These are phyloP conservation scores for Geococcyx californianus DNA, from an alignment of 2,113 vertebrate genomes.

Conservation along the genomic window DNA sequence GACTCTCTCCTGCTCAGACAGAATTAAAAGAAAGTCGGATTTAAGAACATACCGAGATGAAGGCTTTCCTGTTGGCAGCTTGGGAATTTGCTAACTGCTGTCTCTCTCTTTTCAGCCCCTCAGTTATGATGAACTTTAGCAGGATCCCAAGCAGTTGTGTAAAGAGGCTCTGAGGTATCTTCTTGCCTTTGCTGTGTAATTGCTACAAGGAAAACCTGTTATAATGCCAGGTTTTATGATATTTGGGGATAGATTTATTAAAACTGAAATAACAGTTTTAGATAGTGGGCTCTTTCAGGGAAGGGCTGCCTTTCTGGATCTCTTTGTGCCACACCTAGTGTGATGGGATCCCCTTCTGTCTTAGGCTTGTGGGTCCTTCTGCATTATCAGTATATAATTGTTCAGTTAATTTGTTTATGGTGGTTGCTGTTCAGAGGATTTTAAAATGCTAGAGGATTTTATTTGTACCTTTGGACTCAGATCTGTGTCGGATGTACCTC, in stretches of 20 bases:
- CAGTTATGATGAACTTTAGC: neutral
- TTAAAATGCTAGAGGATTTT: neutral
- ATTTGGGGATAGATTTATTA: neutral
- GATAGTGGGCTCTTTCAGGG: neutral
- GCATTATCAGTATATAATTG: neutral
- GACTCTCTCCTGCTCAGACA: neutral
- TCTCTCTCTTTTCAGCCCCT: neutral
- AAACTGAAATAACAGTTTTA: neutral
- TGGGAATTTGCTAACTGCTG: neutral
- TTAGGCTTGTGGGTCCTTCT: neutral
- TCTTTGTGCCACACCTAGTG: neutral
- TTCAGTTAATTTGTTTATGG: neutral
- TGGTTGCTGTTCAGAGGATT: neutral
- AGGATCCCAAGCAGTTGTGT: neutral
- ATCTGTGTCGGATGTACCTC: neutral
- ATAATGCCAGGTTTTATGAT: neutral
- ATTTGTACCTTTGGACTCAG: neutral
- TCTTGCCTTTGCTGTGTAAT: neutral
- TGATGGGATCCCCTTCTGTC: neutral
- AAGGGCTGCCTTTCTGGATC: neutral
- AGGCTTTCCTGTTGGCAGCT: neutral
- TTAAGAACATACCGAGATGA: neutral
- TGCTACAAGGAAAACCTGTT: neutral
- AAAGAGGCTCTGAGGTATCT: neutral
- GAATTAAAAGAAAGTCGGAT: neutral